Percentiles rank a stretch among this genome's conserved stretches.
These are phyloP conservation scores for Pitangus sulphuratus DNA, from an alignment of 2,797 vertebrate species.

Conservation along the genomic window DNA sequence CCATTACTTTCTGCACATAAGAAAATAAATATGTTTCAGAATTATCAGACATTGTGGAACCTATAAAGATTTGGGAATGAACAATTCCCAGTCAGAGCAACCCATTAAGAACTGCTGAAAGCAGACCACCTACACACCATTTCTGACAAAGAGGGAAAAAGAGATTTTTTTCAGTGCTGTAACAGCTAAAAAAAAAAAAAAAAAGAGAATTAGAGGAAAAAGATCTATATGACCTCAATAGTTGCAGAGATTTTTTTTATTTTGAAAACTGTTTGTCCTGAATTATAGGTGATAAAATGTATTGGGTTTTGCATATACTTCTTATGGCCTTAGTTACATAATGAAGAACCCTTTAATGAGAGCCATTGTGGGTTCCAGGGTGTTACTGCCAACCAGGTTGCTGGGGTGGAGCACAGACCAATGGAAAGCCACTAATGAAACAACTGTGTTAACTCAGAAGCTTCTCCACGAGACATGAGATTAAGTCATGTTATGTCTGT, in stretches of 20 bases:
- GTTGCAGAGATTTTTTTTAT: not conserved
- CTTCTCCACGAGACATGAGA: not conserved
- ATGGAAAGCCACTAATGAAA: not conserved
- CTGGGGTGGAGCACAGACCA: not conserved
- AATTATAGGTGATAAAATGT: not conserved
- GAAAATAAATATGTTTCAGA: not conserved
- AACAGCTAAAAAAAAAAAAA: not conserved
- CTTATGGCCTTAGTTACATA: not conserved
- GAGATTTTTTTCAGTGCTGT: not conserved
- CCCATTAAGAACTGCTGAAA: not conserved
- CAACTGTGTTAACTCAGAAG: not conserved
- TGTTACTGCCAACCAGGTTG: not conserved
- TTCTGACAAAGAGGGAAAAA: not conserved
- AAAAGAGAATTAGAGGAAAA: not conserved
- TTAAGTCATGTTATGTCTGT: not conserved
- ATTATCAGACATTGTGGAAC: not conserved
- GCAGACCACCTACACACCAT: not conserved
- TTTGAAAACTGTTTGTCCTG: not conserved
- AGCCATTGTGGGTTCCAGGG: not conserved
- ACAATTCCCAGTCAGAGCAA: conserved; percentile 6
- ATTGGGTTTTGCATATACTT: not conserved
- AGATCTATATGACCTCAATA: not conserved
- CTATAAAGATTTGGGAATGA: not conserved
- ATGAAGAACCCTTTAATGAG: not conserved
- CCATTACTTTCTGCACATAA: not conserved